phyloP scores from a whole-genome alignment of 2,113 vertebrate species.

The Arvicanthis niloticus region DNA sequence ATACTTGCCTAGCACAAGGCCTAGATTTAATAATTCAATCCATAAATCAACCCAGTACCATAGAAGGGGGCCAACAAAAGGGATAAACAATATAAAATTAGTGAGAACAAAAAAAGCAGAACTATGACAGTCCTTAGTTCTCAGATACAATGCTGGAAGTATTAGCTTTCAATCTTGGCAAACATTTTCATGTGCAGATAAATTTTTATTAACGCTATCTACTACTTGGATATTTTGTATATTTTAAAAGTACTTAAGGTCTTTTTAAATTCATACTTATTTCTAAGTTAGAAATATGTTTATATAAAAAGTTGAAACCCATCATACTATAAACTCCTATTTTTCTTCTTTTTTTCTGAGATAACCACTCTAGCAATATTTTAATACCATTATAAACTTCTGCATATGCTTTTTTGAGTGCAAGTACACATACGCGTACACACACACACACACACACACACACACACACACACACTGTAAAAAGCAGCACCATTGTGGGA shows the following conservation, averaged over 20 bases:
- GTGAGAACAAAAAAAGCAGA: conserved; percentile 1
- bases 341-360: neutral
- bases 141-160: neutral
- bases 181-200: neutral
- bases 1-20: neutral
- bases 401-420: neutral
- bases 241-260: conserved; percentile 8
- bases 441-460: neutral
- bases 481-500: neutral
- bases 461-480: neutral
- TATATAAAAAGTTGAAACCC: conserved; percentile 28
- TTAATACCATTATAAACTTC: neutral
- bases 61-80: neutral
- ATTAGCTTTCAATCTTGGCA: neutral
- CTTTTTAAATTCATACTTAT: neutral
- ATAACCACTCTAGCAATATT: neutral
- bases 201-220: neutral
- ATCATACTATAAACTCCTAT: neutral
- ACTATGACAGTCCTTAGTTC: neutral
- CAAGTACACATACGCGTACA: neutral
- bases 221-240: neutral
- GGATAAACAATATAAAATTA: conserved; percentile 40
- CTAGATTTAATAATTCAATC: neutral
- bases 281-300: neutral
- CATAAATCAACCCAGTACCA: neutral